Percentiles rank a stretch among this genome's conserved stretches.
Evolutionary conservation across 2,113 vertebrate species (phyloP).

Genomic region (Dasyprocta punctata): DNA sequence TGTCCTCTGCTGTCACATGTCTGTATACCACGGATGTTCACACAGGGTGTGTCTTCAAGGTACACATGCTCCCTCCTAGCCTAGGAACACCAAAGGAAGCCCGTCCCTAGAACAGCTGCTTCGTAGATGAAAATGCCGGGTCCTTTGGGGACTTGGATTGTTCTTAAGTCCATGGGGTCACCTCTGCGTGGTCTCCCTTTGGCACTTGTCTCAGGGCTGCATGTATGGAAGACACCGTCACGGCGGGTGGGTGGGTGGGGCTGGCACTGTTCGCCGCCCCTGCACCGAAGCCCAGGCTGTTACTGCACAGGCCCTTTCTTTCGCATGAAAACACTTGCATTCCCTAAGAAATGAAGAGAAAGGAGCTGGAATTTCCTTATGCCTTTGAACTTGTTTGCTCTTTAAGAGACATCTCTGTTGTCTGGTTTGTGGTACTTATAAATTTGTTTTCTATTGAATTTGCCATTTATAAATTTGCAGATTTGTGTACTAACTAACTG

Average conservation of each 20-base stretch:
- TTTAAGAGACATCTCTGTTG: conserved; percentile 75
- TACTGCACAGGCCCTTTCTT: conserved; percentile 28
- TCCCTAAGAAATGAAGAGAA: neutral
- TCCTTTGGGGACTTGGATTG: neutral
- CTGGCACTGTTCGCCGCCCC: accelerated
- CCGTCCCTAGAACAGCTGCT: neutral
- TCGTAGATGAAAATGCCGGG: neutral
- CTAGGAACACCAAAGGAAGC: accelerated
- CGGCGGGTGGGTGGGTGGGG: neutral
- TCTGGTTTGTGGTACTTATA: conserved; percentile 76
- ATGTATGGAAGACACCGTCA: neutral
- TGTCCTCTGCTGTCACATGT: neutral
- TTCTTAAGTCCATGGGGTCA: accelerated
- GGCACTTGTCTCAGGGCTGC: neutral
- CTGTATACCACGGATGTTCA: neutral
- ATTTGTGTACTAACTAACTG: conserved; percentile 86
- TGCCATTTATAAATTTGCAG: conserved; percentile 79
- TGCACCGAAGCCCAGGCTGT: accelerated
- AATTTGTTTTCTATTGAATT: conserved; percentile 80
- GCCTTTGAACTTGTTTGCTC: conserved; percentile 33
- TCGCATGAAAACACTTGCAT: neutral
- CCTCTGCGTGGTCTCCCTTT: accelerated
- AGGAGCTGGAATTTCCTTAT: conserved; percentile 65
- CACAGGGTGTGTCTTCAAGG: accelerated
- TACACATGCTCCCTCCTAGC: neutral